phyloP scores from a whole-genome alignment of 1,140 invertebrate species.

The Heliothis virescens region DNA sequence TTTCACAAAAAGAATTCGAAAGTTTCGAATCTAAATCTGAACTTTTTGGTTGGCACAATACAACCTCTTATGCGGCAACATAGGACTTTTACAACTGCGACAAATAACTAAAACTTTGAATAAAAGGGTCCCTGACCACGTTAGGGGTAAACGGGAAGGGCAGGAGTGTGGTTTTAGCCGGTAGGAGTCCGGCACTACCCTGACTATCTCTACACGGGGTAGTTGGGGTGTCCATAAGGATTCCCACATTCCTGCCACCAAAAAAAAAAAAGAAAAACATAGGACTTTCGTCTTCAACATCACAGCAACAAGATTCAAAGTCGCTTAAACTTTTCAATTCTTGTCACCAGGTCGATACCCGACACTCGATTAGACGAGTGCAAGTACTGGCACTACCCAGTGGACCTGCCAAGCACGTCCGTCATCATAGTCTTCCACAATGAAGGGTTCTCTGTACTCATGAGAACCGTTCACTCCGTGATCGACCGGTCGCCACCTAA shows the following conservation, averaged over 20 bases:
- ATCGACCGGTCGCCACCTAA: constrained; percentile 96
- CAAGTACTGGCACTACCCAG: constrained; percentile 98
- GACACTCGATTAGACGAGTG: constrained; percentile 96
- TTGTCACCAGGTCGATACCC: constrained; percentile 89
- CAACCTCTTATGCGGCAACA: neutral
- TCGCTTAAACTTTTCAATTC: neutral
- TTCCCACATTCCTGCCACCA: no score
- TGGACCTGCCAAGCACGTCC: constrained; percentile 94
- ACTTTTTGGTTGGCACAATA: neutral
- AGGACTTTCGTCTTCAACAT: neutral
- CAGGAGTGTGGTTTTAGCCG: no score
- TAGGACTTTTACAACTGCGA: no score
- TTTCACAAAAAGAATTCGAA: no score
- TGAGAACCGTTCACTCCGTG: constrained; percentile 98
- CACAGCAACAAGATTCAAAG: neutral
- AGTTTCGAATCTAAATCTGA: no score
- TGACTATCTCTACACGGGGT: no score
- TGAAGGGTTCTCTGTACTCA: constrained; percentile 97
- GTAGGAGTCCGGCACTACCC: no score
- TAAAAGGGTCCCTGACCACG: no score
- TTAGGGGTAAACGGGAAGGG: no score
- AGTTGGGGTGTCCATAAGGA: no score
- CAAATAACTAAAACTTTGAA: no score
- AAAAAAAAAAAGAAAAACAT: no score
- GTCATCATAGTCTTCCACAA: constrained; percentile 99